These are phyloP conservation scores for Ptilonorhynchus violaceus DNA, from an alignment of 2,113 vertebrate species.

Conservation along the genomic window DNA sequence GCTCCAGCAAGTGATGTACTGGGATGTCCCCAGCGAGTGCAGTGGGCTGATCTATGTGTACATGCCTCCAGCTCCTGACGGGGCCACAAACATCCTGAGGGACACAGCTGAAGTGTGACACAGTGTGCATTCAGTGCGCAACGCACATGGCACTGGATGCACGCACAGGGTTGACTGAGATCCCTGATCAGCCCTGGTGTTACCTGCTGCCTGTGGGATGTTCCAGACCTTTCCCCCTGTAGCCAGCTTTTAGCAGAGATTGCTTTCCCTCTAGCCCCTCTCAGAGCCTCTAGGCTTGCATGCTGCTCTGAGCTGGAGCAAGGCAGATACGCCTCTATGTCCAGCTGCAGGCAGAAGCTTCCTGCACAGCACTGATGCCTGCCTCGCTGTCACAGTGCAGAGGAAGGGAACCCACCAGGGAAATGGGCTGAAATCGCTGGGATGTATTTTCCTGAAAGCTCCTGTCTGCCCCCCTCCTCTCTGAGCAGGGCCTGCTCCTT, in stretches of 20 bases:
- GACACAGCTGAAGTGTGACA: neutral
- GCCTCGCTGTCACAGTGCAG: neutral
- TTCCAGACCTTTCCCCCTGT: neutral
- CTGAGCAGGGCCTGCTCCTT: neutral
- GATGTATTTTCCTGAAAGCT: neutral
- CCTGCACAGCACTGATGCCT: neutral
- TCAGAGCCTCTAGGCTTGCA: neutral
- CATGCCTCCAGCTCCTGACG: neutral
- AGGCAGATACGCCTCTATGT: neutral
- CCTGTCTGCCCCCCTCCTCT: neutral
- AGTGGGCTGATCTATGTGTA: neutral
- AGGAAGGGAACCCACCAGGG: neutral
- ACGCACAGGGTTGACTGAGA: neutral
- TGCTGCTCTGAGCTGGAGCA: neutral
- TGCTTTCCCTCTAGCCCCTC: neutral
- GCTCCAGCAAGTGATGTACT: neutral
- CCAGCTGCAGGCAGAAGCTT: neutral
- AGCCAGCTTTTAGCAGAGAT: neutral
- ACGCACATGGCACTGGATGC: neutral
- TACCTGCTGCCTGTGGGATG: accelerated
- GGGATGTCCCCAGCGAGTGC: neutral
- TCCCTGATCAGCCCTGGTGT: neutral
- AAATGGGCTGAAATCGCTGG: neutral
- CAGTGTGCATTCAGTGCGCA: neutral
- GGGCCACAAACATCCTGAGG: neutral